phyloP scores from a whole-genome alignment of 2,888 invertebrate genomes.

The Meteorus colon region DNA sequence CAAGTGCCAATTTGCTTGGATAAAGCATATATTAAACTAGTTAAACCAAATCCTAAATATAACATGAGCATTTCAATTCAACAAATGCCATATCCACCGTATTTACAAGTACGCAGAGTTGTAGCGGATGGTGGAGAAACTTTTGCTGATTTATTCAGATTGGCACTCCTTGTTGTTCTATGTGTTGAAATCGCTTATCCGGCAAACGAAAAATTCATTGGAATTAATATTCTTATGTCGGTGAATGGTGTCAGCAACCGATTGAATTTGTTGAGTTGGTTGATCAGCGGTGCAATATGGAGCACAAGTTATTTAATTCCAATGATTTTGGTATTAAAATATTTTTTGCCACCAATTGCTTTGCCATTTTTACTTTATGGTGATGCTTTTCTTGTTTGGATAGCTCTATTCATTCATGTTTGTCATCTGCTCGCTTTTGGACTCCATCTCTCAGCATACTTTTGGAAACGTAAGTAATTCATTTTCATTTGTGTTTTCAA shows the following conservation, averaged over 20 bases:
- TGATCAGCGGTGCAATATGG: constrained; percentile 63
- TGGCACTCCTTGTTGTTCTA: constrained; percentile 65
- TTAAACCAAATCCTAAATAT: constrained; percentile 33
- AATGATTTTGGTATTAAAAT: constrained; percentile 62
- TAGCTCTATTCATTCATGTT: constrained; percentile 62
- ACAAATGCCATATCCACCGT: constrained; percentile 69
- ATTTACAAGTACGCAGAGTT: constrained; percentile 55
- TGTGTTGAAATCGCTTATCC: constrained; percentile 64
- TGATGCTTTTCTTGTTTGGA: constrained; percentile 67
- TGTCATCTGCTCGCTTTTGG: constrained; percentile 66
- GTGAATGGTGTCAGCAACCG: constrained; percentile 67
- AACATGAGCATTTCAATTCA: constrained; percentile 62
- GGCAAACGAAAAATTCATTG: constrained; percentile 68
- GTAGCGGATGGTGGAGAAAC: constrained; percentile 55
- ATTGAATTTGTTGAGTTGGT: constrained; percentile 68
- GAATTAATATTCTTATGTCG: constrained; percentile 68
- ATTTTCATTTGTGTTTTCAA: neutral
- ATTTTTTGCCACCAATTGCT: constrained; percentile 61
- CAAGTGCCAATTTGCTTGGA: constrained; percentile 66
- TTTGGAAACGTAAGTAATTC: constrained; percentile 65
- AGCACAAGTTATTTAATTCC: constrained; percentile 63
- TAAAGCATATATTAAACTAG: constrained; percentile 58
- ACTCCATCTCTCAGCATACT: constrained; percentile 68
- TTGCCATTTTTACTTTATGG: constrained; percentile 65
- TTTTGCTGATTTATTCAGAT: constrained; percentile 59